phyloP scores from a whole-genome alignment of 1,140 invertebrate species.

The Lepidurus arcticus region DNA sequence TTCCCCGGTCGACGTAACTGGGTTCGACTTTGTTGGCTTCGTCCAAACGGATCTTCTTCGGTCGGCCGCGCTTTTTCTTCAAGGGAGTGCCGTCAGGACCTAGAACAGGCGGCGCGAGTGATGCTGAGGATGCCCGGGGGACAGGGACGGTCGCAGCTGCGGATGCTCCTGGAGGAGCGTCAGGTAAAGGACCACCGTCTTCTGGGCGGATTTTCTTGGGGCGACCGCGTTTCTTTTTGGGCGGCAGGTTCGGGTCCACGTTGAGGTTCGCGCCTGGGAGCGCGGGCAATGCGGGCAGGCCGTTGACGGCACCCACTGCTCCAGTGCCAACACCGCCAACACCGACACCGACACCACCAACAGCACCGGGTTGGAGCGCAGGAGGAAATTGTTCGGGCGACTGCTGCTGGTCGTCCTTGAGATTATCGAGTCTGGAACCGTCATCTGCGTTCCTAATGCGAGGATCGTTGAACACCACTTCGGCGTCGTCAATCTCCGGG shows the following conservation, averaged over 20 bases:
- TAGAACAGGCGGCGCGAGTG: slow-evolving; percentile 39
- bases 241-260: slow-evolving; percentile 39
- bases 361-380: not conserved
- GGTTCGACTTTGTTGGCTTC: slow-evolving; percentile 49
- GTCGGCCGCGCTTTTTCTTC: slow-evolving; percentile 75
- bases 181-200: slow-evolving; percentile 50
- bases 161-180: slow-evolving; percentile 42
- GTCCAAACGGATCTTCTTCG: slow-evolving; percentile 73
- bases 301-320: not conserved
- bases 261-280: not conserved
- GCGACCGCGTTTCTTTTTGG: slow-evolving; percentile 74
- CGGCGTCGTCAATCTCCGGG: slow-evolving; percentile 77
- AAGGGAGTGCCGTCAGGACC: slow-evolving; percentile 42
- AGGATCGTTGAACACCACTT: slow-evolving; percentile 82
- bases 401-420: slow-evolving; percentile 32
- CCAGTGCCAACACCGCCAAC: not conserved
- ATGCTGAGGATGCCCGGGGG: slow-evolving; percentile 47
- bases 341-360: not conserved
- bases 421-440: slow-evolving; percentile 31
- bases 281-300: not conserved
- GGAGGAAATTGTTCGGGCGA: slow-evolving; percentile 17
- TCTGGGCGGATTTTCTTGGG: slow-evolving; percentile 77
- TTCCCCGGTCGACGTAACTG: not conserved
- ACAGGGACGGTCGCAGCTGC: slow-evolving; percentile 51
- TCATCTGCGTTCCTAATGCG: slow-evolving; percentile 39